A percentile compares a stretch with the other conserved stretches of the same genome.
Conservation (phyloP, 1,140 invertebrate genomes). For the Notospermus geniculatus region DNA sequence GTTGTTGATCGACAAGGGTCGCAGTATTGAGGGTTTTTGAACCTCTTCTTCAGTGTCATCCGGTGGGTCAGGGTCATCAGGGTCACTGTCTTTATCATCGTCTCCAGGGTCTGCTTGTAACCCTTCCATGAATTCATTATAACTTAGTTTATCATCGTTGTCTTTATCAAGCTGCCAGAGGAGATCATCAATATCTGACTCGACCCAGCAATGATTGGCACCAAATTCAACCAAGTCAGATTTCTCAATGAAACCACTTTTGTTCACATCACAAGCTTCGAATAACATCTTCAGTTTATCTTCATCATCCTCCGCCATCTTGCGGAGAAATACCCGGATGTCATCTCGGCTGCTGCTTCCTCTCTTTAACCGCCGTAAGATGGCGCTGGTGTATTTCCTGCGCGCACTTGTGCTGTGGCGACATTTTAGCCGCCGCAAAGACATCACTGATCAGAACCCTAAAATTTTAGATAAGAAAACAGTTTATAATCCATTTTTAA, state of each 20-base stretch:
- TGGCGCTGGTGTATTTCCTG: no score
- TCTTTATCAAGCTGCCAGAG: slow-evolving; percentile 4
- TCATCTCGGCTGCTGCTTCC: slow-evolving; percentile 1
- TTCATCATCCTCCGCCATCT: background rate
- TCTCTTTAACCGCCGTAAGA: background rate
- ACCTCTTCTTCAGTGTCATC: no score
- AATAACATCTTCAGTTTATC: background rate
- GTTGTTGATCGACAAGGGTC: no score
- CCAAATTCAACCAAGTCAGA: background rate
- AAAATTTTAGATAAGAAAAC: no score
- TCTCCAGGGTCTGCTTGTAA: no score
- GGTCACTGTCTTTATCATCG: no score
- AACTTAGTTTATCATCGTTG: slow-evolving; percentile 5
- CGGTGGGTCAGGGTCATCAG: no score
- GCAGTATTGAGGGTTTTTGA: no score
- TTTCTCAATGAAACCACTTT: slow-evolving; percentile 2
- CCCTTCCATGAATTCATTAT: slow-evolving; percentile 1
- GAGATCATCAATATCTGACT: background rate
- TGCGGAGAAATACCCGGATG: background rate
- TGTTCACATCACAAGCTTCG: slow-evolving; percentile 6
- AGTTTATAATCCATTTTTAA: no score
- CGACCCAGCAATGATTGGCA: background rate
- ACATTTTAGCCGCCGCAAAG: no score
- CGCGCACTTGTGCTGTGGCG: no score
- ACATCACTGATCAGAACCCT: no score